Conservation (phyloP, 2,797 vertebrate species). For the Melanotaenia maccullochi region DNA sequence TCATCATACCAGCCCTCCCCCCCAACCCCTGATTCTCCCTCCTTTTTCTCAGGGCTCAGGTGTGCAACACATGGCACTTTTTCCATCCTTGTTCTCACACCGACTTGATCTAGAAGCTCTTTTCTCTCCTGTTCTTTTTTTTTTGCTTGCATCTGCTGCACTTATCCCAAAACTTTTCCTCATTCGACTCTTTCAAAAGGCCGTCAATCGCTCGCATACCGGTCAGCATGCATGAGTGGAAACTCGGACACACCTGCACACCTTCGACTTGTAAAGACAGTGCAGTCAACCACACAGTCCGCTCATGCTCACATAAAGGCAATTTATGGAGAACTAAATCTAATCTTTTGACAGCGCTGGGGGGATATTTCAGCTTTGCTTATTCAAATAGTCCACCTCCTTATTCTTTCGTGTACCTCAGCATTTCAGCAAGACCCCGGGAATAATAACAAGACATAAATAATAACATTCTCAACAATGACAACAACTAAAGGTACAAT, state of each 20-base stretch:
- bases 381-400: constrained; percentile 36
- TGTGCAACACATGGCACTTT: constrained; percentile 72
- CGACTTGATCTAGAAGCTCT: constrained; percentile 18
- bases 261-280: constrained; percentile 6
- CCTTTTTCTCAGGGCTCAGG: constrained; percentile 75
- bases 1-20: background rate
- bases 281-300: constrained; percentile 16
- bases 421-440: constrained; percentile 41
- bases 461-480: constrained; percentile 61
- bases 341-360: constrained; percentile 24
- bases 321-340: constrained; percentile 16
- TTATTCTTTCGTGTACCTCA: constrained; percentile 42
- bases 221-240: background rate
- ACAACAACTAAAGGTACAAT: constrained; percentile 50
- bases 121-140: background rate
- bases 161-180: constrained; percentile 13
- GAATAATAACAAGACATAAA: constrained; percentile 54
- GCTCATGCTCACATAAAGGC: constrained; percentile 54
- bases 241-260: constrained; percentile 18
- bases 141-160: constrained; percentile 9
- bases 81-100: constrained; percentile 32
- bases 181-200: constrained; percentile 10
- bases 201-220: constrained; percentile 1
- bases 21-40: constrained; percentile 32
- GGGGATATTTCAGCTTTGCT: constrained; percentile 27